Base-by-base conservation (phyloP, 2,888 invertebrate species). In the Calameuta pallipes region DNA sequence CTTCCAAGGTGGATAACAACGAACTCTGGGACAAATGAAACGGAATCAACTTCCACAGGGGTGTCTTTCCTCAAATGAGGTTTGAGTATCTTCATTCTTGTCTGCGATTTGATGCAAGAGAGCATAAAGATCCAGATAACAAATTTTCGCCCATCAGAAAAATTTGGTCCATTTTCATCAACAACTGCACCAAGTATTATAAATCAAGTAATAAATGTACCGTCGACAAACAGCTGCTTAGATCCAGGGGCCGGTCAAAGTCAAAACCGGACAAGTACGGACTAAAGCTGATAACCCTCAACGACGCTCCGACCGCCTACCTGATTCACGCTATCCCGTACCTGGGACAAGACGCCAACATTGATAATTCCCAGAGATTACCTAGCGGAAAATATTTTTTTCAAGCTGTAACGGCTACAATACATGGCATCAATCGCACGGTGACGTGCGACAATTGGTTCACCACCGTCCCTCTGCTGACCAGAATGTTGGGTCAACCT, bases 361-460 rank as follows among this genome's bases (percentile, higher is more conserved):
- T 15, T 36, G 70, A 37, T 11, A 35, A 56, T 31, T 70, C 34
- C 73, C 13, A 78, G 30, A 69, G 37, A 35, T 68, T 70, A 71
- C 69, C 77, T n/a, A 75, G 70, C 33, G 4, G 35, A 69, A 78
- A 80, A 75, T 80, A 80, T 37, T 80, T 78, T 56, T 82, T 83
- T 33, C 76, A 73, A 35, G n/a, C 30, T 34, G 79, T 81, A 13
- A 81, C 82, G 6, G 69, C 74, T 33, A 80, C 84, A 73, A 83
- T 83, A 35, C 82, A 31, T 1, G 31, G 31, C 31, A 31, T 31
- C 31, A 31, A 31, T 31, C 31, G 31, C 31, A 80, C 68, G 80
- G 79, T 34, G 34, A 34, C 34, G 34, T 34, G 34, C 23, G 82
- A 83, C 68, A 83, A 85, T 79, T 83, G 84, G 83, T 85, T 82